Conservation (phyloP, 2,888 invertebrate genomes). For the Drepanosiphum platanoidis region DNA sequence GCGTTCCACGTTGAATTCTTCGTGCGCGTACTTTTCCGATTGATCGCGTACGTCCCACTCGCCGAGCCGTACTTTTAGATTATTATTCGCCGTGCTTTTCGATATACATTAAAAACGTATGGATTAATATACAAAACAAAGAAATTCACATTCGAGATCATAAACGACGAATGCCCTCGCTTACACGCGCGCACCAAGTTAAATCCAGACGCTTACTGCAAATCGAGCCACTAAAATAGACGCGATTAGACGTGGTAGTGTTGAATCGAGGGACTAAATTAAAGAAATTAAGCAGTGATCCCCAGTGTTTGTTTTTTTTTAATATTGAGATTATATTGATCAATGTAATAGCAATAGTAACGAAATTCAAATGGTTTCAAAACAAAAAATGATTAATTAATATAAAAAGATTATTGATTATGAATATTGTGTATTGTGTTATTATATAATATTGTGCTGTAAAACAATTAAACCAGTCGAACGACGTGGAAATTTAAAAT, state of each 20-base stretch:
- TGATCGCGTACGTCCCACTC: constrained; percentile 92
- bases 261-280: too few species aligned
- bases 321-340: too few species aligned
- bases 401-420: too few species aligned
- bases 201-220: neutral
- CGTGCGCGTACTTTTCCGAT: constrained; percentile 83
- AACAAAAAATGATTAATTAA: too few species aligned
- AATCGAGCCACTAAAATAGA: neutral
- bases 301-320: too few species aligned
- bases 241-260: neutral
- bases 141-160: neutral
- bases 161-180: neutral
- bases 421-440: too few species aligned
- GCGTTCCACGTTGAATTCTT: constrained; percentile 87
- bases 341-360: too few species aligned
- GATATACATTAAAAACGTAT: constrained; percentile 25
- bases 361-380: too few species aligned
- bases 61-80: constrained; percentile 87
- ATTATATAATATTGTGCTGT: too few species aligned
- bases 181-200: neutral
- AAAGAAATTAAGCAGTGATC: too few species aligned
- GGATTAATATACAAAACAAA: constrained; percentile 27
- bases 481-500: too few species aligned
- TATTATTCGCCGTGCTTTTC: constrained; percentile 84
- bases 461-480: too few species aligned